These are phyloP conservation scores for Catharus bicknelli DNA, from an alignment of 2,113 vertebrate genomes.

Conservation along the genomic window DNA sequence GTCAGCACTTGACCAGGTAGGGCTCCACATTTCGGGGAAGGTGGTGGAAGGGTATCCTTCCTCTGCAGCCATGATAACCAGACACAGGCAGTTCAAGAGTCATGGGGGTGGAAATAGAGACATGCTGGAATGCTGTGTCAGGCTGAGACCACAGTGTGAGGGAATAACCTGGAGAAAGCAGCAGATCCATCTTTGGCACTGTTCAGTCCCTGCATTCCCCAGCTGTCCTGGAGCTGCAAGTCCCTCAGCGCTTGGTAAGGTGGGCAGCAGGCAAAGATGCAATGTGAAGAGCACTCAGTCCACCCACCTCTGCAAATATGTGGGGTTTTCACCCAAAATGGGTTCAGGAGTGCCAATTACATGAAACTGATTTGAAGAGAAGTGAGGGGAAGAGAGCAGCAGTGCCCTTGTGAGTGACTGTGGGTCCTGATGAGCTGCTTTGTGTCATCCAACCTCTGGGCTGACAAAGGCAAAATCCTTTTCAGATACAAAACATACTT, in stretches of 20 bases:
- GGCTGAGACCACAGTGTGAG: background rate
- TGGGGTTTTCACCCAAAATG: background rate
- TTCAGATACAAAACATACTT: background rate
- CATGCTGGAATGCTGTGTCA: rapidly evolving
- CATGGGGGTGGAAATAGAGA: background rate
- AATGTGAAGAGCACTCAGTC: rapidly evolving
- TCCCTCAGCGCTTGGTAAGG: background rate
- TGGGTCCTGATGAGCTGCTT: background rate
- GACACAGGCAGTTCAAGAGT: background rate
- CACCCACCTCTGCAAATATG: background rate
- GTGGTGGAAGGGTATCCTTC: background rate
- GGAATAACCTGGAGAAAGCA: background rate
- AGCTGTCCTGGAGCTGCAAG: background rate
- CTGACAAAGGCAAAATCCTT: background rate
- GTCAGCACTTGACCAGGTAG: constrained; percentile 88
- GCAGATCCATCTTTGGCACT: background rate
- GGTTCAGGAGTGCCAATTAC: background rate
- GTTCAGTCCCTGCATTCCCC: background rate
- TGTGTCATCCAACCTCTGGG: background rate
- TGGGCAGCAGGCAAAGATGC: background rate
- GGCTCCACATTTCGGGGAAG: background rate
- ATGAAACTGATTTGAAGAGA: background rate
- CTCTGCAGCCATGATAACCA: background rate
- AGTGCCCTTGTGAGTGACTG: background rate
- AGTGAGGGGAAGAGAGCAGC: background rate